These are phyloP conservation scores for Acinonyx jubatus DNA, from an alignment of 2,113 vertebrate species.

Conservation along the genomic window DNA sequence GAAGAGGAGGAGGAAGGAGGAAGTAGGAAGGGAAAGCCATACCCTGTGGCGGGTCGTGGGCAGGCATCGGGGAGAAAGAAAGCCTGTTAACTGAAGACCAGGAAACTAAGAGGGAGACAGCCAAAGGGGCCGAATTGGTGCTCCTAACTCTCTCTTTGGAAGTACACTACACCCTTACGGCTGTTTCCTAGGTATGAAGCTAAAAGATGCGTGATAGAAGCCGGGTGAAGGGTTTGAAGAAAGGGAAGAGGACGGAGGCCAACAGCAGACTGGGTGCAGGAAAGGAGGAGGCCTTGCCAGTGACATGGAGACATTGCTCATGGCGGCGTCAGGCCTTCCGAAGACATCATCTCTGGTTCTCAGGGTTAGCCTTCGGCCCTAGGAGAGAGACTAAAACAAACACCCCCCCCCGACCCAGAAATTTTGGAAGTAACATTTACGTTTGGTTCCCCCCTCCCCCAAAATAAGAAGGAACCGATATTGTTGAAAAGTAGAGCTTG, in stretches of 20 bases:
- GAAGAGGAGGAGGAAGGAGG: neutral
- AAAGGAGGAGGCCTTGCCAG: neutral
- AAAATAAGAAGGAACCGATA: neutral
- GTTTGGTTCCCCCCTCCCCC: neutral
- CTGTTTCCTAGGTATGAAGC: neutral
- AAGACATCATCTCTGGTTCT: neutral
- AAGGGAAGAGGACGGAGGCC: neutral
- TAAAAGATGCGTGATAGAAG: neutral
- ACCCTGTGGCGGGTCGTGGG: no score
- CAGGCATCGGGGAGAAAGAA: neutral
- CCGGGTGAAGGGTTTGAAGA: neutral
- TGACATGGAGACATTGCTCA: neutral
- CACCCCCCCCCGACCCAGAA: neutral
- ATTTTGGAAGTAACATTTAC: neutral
- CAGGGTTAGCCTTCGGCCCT: neutral
- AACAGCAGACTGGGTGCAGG: neutral
- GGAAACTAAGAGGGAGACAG: neutral
- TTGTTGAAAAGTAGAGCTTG: neutral
- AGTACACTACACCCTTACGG: accelerated
- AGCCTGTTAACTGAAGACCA: neutral
- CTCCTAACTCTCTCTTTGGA: neutral
- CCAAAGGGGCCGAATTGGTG: neutral
- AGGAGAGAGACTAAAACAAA: neutral
- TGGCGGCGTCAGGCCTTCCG: neutral
- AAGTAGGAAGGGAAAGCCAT: neutral